Percentiles rank a stretch among this genome's conserved stretches.
Conservation (phyloP, 1,140 invertebrate genomes). For the Zaprionus kolodkinae region DNA sequence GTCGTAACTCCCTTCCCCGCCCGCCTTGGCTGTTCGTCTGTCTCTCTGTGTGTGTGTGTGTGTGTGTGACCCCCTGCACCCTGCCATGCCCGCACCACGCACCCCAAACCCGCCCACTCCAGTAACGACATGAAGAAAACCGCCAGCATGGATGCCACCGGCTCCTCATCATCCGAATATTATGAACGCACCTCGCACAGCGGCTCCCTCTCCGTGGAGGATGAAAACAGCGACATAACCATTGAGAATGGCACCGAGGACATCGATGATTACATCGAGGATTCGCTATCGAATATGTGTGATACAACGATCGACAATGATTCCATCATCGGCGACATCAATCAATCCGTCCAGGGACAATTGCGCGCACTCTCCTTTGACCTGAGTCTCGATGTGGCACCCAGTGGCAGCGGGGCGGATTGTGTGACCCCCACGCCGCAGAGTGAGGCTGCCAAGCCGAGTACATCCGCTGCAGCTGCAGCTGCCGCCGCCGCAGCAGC, state of each 20-base stretch:
- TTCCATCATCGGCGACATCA: conserved; percentile 3
- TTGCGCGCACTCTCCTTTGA: conserved; percentile 52
- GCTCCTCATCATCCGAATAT: conserved; percentile 63
- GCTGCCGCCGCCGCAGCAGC: background rate
- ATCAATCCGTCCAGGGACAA: conserved; percentile 39
- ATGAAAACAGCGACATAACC: conserved; percentile 83
- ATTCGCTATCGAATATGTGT: conserved; percentile 71
- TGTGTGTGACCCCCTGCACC: conserved; percentile 12
- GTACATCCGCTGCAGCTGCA: conserved; percentile 34
- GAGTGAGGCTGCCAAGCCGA: conserved; percentile 21
- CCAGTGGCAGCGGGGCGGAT: background rate
- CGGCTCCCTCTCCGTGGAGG: conserved; percentile 79
- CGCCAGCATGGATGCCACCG: conserved; percentile 68
- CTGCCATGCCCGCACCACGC: conserved; percentile 2
- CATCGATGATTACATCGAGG: conserved; percentile 80
- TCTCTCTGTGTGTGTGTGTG: conserved; percentile 30
- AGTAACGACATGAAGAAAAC: conserved; percentile 68
- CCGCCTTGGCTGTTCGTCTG: conserved; percentile 13
- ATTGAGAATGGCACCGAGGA: conserved; percentile 80
- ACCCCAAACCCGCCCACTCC: background rate
- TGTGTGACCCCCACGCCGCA: conserved; percentile 59
- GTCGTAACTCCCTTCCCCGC: conserved; percentile 14
- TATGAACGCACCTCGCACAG: conserved; percentile 70
- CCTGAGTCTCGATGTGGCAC: conserved; percentile 37
- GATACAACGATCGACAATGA: conserved; percentile 66